Evolutionary conservation across 2,888 invertebrate species (phyloP).

Genomic region (Orchesellides sinensis): DNA sequence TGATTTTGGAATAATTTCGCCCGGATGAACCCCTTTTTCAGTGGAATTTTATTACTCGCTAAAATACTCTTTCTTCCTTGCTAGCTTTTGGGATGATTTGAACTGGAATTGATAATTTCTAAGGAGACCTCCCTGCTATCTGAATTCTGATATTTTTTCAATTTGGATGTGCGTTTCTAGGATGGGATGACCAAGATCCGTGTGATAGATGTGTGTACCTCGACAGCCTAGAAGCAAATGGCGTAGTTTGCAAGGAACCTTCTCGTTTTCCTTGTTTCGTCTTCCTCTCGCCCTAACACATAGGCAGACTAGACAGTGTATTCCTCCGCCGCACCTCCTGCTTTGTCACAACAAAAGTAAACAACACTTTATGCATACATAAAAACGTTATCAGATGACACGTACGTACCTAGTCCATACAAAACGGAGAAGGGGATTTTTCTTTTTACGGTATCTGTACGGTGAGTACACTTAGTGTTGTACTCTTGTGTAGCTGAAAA

Average conservation of each 20-base stretch:
- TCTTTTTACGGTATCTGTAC: too few relatives aligned
- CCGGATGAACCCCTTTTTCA: too few relatives aligned
- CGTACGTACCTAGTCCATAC: too few relatives aligned
- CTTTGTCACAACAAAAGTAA: neutral
- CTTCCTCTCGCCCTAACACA: neutral
- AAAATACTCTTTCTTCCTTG: neutral
- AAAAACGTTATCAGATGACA: too few relatives aligned
- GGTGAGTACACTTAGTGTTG: too few relatives aligned
- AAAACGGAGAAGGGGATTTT: too few relatives aligned
- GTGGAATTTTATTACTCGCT: neutral
- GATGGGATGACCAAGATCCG: neutral
- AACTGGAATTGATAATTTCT: neutral
- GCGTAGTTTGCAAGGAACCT: slow-evolving; percentile 27
- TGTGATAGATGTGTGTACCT: slow-evolving; percentile 34
- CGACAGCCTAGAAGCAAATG: slow-evolving; percentile 55
- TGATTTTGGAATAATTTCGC: neutral
- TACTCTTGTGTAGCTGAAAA: too few relatives aligned
- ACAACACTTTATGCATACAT: neutral
- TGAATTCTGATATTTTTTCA: neutral
- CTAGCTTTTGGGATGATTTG: neutral
- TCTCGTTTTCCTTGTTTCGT: slow-evolving; percentile 32
- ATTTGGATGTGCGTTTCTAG: neutral
- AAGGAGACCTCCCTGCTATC: neutral
- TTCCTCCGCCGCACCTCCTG: slow-evolving; percentile 17
- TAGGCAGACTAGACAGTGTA: neutral